Evolutionary conservation across 2,888 invertebrate genomes (phyloP).

Genomic region (Caenorhabditis japonica): DNA sequence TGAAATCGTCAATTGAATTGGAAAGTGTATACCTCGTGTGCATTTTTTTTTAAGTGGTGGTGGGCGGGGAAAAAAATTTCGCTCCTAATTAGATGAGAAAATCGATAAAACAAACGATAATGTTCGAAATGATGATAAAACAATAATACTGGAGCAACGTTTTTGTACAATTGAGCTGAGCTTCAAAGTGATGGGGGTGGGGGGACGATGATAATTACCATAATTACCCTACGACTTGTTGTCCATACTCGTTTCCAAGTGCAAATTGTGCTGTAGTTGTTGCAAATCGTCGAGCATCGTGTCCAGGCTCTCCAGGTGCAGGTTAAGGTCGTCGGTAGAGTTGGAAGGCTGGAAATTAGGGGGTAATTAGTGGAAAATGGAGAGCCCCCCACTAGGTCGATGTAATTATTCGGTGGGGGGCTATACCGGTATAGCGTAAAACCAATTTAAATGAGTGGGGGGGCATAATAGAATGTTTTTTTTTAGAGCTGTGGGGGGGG

Average conservation of each 20-base stretch:
- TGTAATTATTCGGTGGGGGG: neutral
- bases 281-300: constrained; percentile 74
- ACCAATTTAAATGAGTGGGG: too few relatives aligned
- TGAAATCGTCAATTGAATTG: neutral
- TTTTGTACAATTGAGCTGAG: constrained; percentile 10
- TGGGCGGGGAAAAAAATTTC: neutral
- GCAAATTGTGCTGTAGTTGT: constrained; percentile 72
- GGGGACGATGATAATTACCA: too few relatives aligned
- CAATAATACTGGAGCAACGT: neutral
- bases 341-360: constrained; percentile 58
- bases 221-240: too few relatives aligned
- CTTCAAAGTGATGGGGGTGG: constrained; percentile 2
- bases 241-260: constrained; percentile 17
- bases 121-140: neutral
- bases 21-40: constrained; percentile 2
- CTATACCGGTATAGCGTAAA: neutral
- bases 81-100: too few relatives aligned
- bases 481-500: too few relatives aligned
- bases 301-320: constrained; percentile 68
- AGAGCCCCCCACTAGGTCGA: too few relatives aligned
- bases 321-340: constrained; percentile 68
- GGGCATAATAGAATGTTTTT: too few relatives aligned
- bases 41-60: neutral
- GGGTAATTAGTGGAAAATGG: neutral
- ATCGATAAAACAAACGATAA: too few relatives aligned